phyloP scores from a whole-genome alignment of 2,888 invertebrate genomes.

The Odontothrips loti region DNA sequence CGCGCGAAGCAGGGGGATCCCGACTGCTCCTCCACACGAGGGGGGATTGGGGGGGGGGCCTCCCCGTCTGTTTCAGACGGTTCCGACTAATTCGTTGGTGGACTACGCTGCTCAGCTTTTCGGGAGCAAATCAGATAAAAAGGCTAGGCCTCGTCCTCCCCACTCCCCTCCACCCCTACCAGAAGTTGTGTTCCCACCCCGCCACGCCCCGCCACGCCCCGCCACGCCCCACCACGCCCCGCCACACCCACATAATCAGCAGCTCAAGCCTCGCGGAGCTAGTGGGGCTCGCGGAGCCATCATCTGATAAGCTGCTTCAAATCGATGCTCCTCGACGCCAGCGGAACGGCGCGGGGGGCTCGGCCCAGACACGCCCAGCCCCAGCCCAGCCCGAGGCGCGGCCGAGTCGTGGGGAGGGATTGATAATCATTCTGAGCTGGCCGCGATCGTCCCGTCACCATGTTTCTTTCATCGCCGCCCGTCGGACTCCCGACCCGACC shows the following conservation, averaged over 20 bases:
- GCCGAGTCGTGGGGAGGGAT: neutral
- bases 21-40: too few species aligned
- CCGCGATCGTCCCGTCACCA: too few species aligned
- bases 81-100: neutral
- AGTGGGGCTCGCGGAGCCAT: neutral
- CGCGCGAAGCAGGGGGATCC: too few species aligned
- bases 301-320: conserved; percentile 1
- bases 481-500: neutral
- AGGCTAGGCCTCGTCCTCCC: conserved; percentile 3
- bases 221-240: neutral
- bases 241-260: neutral
- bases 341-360: neutral
- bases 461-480: neutral
- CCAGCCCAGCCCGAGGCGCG: neutral
- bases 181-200: too few species aligned
- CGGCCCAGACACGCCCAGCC: neutral
- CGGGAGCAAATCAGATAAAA: conserved; percentile 30
- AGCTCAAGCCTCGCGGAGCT: neutral
- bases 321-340: too few species aligned
- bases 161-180: neutral
- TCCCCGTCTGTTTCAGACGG: conserved; percentile 42
- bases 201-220: neutral
- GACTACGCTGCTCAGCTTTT: neutral
- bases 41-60: conserved; percentile 38
- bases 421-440: neutral